Base-by-base conservation (phyloP, 1,140 invertebrate species). In the Euschistus heros region DNA sequence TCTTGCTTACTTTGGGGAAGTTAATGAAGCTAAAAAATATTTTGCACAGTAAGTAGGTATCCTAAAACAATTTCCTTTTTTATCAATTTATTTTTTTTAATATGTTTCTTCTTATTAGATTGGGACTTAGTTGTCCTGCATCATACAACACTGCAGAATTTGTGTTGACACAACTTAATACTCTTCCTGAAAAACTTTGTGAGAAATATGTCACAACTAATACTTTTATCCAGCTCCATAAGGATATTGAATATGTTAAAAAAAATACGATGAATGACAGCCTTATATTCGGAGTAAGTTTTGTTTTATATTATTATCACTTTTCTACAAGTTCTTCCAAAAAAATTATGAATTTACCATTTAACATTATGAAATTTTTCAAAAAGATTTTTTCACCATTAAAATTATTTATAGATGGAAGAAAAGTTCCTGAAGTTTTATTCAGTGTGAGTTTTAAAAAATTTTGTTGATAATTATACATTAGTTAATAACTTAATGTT, bases 121-220 rank as follows among this genome's bases (percentile, higher is more conserved):
- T 84, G 62, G 80, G 80, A 18, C 77, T 80, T 50, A 69, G 73
- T 14, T 87, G 85, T 71, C 84, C 85, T 0, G 68, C 80, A 10
- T 80, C 80, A 3, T 89, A 81, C 74, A 89, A 88, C 74, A 81
- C 82, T 14, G 86, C 86, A 0, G 86, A 89, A 73, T 86, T 85
- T 72, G 84, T 83, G 71, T 82, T 89, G 7, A 74, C 79, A 30
- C 80, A 83, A 54, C 74, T 87, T 24, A 84, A 84, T 2, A 76
- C 83, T 2, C 75, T 78, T 62, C 80, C 80, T 17, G 77, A 78
- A 5, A 74, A 72, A 15, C 79, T 83, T 24, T 81, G 80, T 57
- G 76, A 80, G 50, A 76, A 80, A 62, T 82, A 78, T 68, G 71
- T 60, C 70, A 77, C 18, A 81, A 80, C 0, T 70, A 71, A 50